phyloP scores from a whole-genome alignment of 1,140 invertebrate genomes.

The Zaprionus gabonicus region DNA sequence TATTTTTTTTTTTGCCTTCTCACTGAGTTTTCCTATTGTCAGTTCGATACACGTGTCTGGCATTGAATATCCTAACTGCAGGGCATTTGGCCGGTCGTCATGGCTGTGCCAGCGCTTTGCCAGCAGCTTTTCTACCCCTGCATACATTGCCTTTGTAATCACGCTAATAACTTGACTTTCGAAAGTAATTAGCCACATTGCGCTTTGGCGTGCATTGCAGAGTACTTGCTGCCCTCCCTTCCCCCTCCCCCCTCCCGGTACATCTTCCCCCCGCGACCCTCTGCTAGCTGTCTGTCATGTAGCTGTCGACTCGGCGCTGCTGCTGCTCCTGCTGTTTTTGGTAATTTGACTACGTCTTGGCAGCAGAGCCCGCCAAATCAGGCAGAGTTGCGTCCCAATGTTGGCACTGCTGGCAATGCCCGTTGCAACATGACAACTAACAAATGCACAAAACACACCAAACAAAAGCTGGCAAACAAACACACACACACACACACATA shows the following conservation, averaged over 20 bases:
- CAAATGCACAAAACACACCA: conserved; percentile 65
- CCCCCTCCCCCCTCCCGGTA: not conserved
- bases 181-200: conserved; percentile 82
- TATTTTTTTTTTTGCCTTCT: too few relatives aligned
- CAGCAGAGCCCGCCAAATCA: conserved; percentile 45
- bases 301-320: conserved; percentile 14
- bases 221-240: not conserved
- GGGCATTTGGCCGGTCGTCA: not conserved
- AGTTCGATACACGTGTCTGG: not conserved
- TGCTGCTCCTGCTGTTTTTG: conserved; percentile 53
- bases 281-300: conserved; percentile 55
- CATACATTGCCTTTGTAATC: conserved; percentile 79
- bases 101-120: not conserved
- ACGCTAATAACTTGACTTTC: conserved; percentile 83
- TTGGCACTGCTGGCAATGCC: conserved; percentile 43
- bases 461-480: conserved; percentile 29
- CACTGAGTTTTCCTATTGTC: not conserved
- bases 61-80: not conserved
- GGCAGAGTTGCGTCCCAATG: conserved; percentile 42
- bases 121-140: not conserved
- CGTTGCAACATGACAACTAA: conserved; percentile 68
- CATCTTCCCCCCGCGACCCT: not conserved
- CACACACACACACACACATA: conserved; percentile 17
- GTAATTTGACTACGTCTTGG: conserved; percentile 63
- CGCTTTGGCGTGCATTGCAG: conserved; percentile 52